Conservation (phyloP, 2,888 invertebrate species). For the Tupiocoris notatus region DNA sequence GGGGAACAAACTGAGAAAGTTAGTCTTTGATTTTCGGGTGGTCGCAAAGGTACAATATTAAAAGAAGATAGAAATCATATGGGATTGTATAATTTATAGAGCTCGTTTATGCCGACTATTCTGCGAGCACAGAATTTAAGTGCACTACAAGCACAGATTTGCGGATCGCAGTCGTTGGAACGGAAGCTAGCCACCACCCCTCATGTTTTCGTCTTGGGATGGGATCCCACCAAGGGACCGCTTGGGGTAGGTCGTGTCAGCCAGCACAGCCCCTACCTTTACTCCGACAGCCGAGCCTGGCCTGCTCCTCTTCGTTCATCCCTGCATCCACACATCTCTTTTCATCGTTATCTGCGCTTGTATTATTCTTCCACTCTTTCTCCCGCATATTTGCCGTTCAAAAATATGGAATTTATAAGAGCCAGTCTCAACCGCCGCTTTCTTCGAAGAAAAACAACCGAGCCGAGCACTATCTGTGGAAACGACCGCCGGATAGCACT, state of each 20-base stretch:
- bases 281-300: neutral
- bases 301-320: neutral
- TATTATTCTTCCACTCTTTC: neutral
- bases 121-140: too few species aligned
- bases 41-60: too few species aligned
- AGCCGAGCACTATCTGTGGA: neutral
- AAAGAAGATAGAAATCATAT: too few species aligned
- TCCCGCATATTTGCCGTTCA: neutral
- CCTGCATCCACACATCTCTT: neutral
- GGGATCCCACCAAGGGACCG: neutral
- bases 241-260: neutral
- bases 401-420: neutral
- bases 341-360: neutral
- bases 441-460: neutral
- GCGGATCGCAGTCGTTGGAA: neutral
- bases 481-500: neutral
- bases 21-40: too few species aligned
- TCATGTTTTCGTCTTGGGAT: neutral
- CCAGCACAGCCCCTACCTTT: too few species aligned
- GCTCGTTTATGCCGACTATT: too few species aligned
- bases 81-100: too few species aligned
- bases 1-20: too few species aligned
- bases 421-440: neutral
- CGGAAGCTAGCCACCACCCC: neutral
- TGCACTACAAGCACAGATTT: too few species aligned